phyloP scores from a whole-genome alignment of 2,888 invertebrate species.

The Chalcis sispes region DNA sequence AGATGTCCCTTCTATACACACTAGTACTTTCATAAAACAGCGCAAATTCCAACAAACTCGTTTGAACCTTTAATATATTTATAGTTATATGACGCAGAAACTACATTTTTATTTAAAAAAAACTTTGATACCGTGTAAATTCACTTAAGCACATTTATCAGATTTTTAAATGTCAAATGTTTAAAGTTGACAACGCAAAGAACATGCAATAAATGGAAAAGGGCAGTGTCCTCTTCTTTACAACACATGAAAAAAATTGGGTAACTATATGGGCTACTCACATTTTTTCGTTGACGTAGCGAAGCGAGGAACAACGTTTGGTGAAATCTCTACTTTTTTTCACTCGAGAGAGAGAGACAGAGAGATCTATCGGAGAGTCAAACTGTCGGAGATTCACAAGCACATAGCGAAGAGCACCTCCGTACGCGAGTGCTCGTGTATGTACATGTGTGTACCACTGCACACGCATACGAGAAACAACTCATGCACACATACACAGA shows the following conservation, averaged over 20 bases:
- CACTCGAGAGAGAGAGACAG: background rate
- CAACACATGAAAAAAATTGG: background rate
- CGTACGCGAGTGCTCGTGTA: background rate
- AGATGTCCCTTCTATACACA: constrained; percentile 11
- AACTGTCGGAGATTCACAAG: background rate
- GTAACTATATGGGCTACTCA: background rate
- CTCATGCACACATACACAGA: constrained; percentile 1
- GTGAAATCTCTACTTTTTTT: too few species aligned
- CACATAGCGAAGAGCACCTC: background rate
- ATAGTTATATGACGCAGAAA: too few species aligned
- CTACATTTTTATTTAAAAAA: too few species aligned
- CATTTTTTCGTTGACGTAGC: background rate
- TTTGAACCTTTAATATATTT: background rate
- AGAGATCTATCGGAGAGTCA: background rate
- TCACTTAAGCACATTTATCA: too few species aligned
- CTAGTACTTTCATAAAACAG: background rate
- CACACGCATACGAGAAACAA: background rate
- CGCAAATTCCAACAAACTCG: background rate
- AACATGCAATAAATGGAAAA: background rate
- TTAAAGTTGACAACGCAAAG: too few species aligned
- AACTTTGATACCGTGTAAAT: too few species aligned
- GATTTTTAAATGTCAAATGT: too few species aligned
- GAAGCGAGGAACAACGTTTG: background rate
- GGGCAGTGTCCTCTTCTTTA: constrained; percentile 7
- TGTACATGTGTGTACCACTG: background rate